Evolutionary conservation across 2,113 vertebrate genomes (phyloP).

Genomic region (Serilophus lunatus): DNA sequence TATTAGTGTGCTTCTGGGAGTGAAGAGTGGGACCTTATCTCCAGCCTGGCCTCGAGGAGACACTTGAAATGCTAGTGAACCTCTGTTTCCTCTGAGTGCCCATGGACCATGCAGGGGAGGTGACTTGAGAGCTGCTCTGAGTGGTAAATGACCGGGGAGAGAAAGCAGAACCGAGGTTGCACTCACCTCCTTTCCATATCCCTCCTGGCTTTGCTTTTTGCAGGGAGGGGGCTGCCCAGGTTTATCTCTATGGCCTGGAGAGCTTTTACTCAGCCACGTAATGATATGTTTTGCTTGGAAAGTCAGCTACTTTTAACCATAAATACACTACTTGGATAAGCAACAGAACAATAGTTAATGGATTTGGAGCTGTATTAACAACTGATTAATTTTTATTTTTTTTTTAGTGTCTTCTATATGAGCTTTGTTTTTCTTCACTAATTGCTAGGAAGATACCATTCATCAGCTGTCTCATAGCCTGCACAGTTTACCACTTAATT

Average conservation of each 20-base stretch:
- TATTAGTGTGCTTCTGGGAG: not conserved
- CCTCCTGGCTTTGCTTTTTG: not conserved
- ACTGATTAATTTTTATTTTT: not conserved
- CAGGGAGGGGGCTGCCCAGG: not conserved
- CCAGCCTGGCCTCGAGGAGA: not conserved
- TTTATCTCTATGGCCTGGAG: not conserved
- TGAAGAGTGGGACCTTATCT: not conserved
- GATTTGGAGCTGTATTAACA: not conserved
- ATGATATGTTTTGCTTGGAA: not conserved
- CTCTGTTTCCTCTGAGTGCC: not conserved
- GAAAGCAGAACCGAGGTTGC: not conserved
- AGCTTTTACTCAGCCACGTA: not conserved
- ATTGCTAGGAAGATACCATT: conserved; percentile 17
- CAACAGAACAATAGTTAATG: not conserved
- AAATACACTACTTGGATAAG: not conserved
- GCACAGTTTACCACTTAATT: conserved; percentile 50
- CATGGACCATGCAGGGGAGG: rapidly evolving
- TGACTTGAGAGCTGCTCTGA: not conserved
- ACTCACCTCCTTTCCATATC: not conserved
- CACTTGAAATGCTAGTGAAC: not conserved
- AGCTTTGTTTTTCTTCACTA: conserved; percentile 6
- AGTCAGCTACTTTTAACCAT: not conserved
- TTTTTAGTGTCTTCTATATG: not conserved
- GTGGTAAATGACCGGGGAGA: not conserved
- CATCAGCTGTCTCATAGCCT: conserved; percentile 14